These are phyloP conservation scores for Ptilonorhynchus violaceus DNA, from an alignment of 2,113 vertebrate genomes.

Conservation along the genomic window DNA sequence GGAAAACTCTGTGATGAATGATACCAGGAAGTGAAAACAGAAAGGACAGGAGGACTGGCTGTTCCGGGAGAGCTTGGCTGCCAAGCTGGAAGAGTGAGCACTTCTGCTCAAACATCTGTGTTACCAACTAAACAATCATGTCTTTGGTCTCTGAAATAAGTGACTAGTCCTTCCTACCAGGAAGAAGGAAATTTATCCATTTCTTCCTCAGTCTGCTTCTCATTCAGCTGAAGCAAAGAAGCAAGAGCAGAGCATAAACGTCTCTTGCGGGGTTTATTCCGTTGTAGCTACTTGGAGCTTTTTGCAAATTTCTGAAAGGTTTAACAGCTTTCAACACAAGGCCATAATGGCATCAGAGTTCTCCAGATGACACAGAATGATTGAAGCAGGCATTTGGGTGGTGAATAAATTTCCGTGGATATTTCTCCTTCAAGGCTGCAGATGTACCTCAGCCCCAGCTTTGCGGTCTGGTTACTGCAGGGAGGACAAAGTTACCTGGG, in stretches of 20 bases:
- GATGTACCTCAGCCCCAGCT: not conserved
- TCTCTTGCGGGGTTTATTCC: not conserved
- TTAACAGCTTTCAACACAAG: not conserved
- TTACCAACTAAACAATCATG: not conserved
- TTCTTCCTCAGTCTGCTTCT: not conserved
- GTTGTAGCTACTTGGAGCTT: not conserved
- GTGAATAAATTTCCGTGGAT: not conserved
- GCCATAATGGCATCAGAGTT: not conserved
- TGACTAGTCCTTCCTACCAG: not conserved
- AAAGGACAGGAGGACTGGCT: not conserved
- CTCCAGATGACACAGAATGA: not conserved
- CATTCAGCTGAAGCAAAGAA: not conserved
- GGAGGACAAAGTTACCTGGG: not conserved
- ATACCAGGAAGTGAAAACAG: not conserved
- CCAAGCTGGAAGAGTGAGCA: not conserved
- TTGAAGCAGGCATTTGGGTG: not conserved
- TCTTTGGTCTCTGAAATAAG: not conserved
- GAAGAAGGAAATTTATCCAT: not conserved
- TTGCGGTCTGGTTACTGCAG: not conserved
- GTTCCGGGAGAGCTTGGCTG: not conserved
- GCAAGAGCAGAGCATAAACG: not conserved
- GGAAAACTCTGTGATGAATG: not conserved
- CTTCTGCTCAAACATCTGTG: not conserved
- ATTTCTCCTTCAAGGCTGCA: not conserved
- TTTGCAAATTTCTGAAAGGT: not conserved